These are phyloP conservation scores for Hesperophylax magnus DNA, from an alignment of 1,140 invertebrate species.

Conservation along the genomic window DNA sequence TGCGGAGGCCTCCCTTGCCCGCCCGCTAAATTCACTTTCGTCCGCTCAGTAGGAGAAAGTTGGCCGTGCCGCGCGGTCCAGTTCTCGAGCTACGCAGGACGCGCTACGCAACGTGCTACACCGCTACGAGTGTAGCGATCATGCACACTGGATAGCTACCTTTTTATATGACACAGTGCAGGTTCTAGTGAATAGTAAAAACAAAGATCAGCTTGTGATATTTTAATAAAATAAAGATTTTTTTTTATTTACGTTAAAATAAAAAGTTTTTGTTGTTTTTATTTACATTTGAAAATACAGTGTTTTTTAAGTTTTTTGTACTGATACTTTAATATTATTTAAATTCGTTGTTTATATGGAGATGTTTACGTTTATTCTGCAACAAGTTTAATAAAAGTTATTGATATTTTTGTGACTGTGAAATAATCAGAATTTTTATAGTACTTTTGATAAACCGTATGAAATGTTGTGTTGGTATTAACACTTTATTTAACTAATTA, in stretches of 20 bases:
- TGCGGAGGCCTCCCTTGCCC: background rate
- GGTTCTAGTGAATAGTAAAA: background rate
- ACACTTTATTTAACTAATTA: too few species aligned
- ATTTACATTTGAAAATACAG: background rate
- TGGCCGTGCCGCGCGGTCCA: constrained; percentile 62
- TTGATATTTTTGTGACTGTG: too few species aligned
- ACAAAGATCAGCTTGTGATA: constrained; percentile 1
- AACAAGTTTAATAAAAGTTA: too few species aligned
- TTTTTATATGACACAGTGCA: background rate
- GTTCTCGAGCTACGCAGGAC: constrained; percentile 56
- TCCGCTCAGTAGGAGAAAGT: constrained; percentile 57
- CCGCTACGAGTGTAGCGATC: constrained; percentile 33
- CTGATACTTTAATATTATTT: too few species aligned
- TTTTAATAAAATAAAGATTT: background rate
- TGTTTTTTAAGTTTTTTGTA: constrained; percentile 4
- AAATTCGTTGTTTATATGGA: too few species aligned
- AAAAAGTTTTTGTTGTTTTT: constrained; percentile 2
- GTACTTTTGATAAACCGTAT: too few species aligned
- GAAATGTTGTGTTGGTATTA: too few species aligned
- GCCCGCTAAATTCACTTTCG: constrained; percentile 56
- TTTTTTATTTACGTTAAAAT: background rate
- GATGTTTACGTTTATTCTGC: too few species aligned
- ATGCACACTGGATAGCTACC: background rate
- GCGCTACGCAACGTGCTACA: constrained; percentile 43
- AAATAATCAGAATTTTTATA: too few species aligned